A percentile compares a stretch with the other conserved stretches of the same genome.
These are phyloP conservation scores for human (Homo sapiens) DNA, from an alignment of 2,113 vertebrate genomes.

Conservation along the genomic window DNA sequence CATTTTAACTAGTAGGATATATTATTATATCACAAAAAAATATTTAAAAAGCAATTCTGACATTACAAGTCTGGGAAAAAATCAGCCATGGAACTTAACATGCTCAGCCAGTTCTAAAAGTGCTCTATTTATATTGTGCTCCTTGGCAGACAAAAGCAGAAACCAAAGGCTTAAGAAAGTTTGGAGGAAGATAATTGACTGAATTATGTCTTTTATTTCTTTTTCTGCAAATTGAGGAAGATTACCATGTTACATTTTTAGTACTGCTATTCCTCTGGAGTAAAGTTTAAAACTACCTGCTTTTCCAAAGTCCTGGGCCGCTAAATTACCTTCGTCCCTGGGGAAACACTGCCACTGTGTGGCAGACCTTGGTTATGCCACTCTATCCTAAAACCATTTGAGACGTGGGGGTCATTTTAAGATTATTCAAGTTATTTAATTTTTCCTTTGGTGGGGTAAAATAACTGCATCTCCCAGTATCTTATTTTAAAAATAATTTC, in stretches of 20 bases:
- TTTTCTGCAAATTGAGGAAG: slow-evolving; percentile 19
- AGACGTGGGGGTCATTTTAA: not conserved
- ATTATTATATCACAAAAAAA: not conserved
- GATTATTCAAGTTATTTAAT: slow-evolving; percentile 26
- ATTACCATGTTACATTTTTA: not conserved
- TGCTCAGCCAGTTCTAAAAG: not conserved
- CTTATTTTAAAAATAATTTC: slow-evolving; percentile 23
- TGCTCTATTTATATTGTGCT: slow-evolving; percentile 26
- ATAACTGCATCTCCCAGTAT: not conserved
- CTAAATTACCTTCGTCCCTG: not conserved
- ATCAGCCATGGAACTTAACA: not conserved
- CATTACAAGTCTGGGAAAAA: not conserved
- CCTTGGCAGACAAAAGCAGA: not conserved
- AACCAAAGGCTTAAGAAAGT: slow-evolving; percentile 34
- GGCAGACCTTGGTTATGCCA: not conserved
- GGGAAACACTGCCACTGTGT: slow-evolving; percentile 63
- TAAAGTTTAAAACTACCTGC: not conserved
- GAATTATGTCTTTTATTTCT: not conserved
- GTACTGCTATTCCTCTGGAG: not conserved
- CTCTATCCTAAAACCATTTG: not conserved
- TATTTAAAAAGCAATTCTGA: not conserved
- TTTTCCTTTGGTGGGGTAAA: not conserved
- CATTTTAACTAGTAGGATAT: not conserved
- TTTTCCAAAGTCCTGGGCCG: not conserved
- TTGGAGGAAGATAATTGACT: not conserved